A percentile compares a stretch with the other conserved stretches of the same genome.
Conservation (phyloP, 2,113 vertebrate species). For the Oryctolagus cuniculus region mOryCun1.1 NC_091433.1:126372501-126373000, state of each 20-base stretch:
- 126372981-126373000: not conserved
- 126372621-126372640: not conserved
- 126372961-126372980: not conserved
- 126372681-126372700: not conserved
- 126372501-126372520: not conserved
- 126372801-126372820: not conserved
- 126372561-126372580: not conserved
- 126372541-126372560: not conserved
- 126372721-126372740: not conserved
- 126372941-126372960: not conserved
- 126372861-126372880: not conserved
- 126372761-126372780: not conserved
- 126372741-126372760: conserved; percentile 19
- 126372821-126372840: not conserved
- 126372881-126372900: not conserved
- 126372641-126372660: not conserved
- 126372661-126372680: not conserved
- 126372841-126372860: conserved; percentile 33
- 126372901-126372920: not conserved
- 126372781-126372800: conserved; percentile 1
- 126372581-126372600: not conserved
- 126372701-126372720: not conserved
- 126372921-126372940: not conserved
- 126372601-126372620: not conserved
- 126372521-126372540: not conserved